phyloP scores from a whole-genome alignment of 2,888 invertebrate genomes.

The Apamea epomidion region DNA sequence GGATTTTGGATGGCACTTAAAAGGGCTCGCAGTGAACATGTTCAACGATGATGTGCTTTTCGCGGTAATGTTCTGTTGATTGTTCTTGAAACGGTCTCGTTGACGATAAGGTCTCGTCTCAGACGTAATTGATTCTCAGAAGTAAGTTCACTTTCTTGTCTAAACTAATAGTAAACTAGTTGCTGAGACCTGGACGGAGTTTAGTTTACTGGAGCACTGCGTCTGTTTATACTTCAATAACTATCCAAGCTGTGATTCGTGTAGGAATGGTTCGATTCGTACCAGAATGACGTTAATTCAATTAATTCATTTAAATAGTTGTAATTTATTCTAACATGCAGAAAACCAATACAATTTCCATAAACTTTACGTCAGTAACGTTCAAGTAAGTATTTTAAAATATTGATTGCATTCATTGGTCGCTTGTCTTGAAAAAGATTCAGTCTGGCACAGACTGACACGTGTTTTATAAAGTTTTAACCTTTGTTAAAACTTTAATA shows the following conservation, averaged over 20 bases:
- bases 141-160: slow-evolving; percentile 13
- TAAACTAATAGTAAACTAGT: not conserved
- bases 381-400: not conserved
- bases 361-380: slow-evolving; percentile 4
- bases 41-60: slow-evolving; percentile 45
- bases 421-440: not conserved
- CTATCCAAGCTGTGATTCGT: not conserved
- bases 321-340: slow-evolving; percentile 11
- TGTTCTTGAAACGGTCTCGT: slow-evolving; percentile 28
- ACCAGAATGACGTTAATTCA: not conserved
- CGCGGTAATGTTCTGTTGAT: slow-evolving; percentile 25
- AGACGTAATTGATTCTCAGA: slow-evolving; percentile 34
- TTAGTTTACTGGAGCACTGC: too few relatives aligned
- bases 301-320: slow-evolving; percentile 11
- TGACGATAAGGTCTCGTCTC: not conserved
- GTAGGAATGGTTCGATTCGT: not conserved
- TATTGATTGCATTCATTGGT: not conserved
- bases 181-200: not conserved
- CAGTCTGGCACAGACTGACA: not conserved
- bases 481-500: not conserved
- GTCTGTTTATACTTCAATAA: not conserved
- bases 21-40: slow-evolving; percentile 51
- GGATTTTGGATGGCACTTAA: slow-evolving; percentile 56
- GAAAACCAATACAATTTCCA: slow-evolving; percentile 8
- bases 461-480: not conserved